phyloP scores from a whole-genome alignment of 2,113 vertebrate genomes.

The Merops nubicus region DNA sequence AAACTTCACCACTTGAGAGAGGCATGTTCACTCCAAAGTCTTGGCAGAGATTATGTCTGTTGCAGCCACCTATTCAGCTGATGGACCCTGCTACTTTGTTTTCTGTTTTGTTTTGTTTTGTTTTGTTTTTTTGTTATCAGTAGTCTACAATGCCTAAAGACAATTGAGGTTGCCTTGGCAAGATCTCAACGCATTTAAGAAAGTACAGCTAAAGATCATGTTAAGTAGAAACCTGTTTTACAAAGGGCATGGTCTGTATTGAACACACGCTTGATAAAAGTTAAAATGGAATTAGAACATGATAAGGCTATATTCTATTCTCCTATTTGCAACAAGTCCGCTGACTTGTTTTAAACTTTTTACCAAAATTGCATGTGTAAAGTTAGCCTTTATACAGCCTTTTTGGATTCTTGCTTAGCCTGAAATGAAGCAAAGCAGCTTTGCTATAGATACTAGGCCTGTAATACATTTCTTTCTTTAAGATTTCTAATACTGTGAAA shows the following conservation, averaged over 20 bases:
- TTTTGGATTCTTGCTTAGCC: neutral
- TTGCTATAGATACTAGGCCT: neutral
- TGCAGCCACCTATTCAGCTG: neutral
- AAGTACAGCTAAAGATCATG: neutral
- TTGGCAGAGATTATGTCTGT: neutral
- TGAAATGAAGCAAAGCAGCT: neutral
- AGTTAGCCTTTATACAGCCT: neutral
- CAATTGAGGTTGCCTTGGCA: neutral
- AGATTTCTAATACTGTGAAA: neutral
- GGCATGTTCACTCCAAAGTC: neutral
- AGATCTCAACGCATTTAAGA: neutral
- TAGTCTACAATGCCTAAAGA: neutral
- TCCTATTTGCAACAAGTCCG: neutral
- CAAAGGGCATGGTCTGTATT: neutral
- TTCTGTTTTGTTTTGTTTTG: neutral
- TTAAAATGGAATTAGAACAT: neutral
- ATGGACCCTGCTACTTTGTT: neutral
- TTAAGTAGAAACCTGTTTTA: neutral
- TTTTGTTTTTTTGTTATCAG: neutral
- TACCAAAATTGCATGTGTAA: neutral
- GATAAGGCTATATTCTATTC: too few species aligned
- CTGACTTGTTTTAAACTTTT: neutral
- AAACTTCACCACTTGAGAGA: neutral
- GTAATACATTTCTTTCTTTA: neutral
- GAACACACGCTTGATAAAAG: neutral